Conservation (phyloP, 2,797 vertebrate species). For the Anas capensis region DNA sequence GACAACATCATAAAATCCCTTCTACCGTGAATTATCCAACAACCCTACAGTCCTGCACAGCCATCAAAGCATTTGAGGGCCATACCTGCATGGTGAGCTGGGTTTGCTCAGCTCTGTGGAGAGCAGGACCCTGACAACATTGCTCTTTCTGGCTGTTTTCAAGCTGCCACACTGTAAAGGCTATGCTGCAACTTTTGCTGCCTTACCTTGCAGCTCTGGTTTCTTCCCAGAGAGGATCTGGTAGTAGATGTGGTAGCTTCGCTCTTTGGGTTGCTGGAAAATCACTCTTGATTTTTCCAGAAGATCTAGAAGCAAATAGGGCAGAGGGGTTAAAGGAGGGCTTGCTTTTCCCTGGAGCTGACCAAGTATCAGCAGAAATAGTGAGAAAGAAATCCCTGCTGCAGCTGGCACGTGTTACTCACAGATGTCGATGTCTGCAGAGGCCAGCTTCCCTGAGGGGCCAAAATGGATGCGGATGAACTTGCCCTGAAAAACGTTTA, state of each 20-base stretch:
- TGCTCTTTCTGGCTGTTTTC: neutral
- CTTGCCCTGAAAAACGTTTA: conserved; percentile 85
- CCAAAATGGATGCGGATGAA: conserved; percentile 97
- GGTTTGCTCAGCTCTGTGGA: neutral
- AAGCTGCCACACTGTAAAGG: neutral
- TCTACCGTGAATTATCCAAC: neutral
- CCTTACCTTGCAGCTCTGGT: conserved; percentile 90
- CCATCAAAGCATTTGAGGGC: neutral
- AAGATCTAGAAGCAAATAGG: conserved; percentile 83
- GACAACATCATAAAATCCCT: neutral
- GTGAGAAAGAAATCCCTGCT: neutral
- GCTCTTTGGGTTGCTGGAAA: conserved; percentile 94
- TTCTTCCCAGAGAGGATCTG: conserved; percentile 96
- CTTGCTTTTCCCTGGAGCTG: neutral
- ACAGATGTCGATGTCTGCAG: conserved; percentile 93
- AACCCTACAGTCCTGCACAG: neutral
- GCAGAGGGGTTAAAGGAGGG: neutral
- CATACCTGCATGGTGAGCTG: neutral
- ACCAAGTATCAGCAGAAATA: neutral
- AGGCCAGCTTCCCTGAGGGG: conserved; percentile 91
- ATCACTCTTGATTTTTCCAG: conserved; percentile 98
- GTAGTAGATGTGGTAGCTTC: conserved; percentile 95
- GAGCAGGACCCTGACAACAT: neutral
- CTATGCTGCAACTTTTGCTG: neutral
- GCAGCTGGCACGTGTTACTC: conserved; percentile 68